phyloP scores from a whole-genome alignment of 2,888 invertebrate genomes.

The Poecilus cupreus region DNA sequence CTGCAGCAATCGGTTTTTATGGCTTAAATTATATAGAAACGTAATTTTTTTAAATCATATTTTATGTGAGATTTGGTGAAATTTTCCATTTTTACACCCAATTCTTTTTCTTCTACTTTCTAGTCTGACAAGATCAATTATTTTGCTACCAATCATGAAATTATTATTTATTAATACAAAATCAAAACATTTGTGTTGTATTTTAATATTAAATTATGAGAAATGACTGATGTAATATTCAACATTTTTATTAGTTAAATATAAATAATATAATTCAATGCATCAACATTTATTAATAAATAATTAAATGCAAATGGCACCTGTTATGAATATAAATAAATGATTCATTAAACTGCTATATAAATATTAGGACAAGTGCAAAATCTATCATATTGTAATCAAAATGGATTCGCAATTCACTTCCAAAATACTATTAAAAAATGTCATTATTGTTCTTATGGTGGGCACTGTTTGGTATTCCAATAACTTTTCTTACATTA shows the following conservation, averaged over 20 bases:
- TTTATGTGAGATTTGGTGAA: too few species aligned
- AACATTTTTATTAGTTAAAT: neutral
- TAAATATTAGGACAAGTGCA: neutral
- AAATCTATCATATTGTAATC: neutral
- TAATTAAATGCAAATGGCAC: neutral
- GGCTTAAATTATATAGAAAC: too few species aligned
- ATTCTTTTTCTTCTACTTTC: too few species aligned
- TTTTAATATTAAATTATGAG: neutral
- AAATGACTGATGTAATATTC: neutral
- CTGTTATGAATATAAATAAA: neutral
- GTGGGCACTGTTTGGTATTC: slow-evolving; percentile 11
- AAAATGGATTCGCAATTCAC: neutral
- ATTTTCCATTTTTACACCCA: too few species aligned
- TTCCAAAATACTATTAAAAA: neutral
- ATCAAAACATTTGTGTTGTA: too few species aligned
- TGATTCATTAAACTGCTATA: neutral
- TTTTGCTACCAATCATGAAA: too few species aligned
- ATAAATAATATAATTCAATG: neutral
- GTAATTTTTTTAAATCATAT: too few species aligned
- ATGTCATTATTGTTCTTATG: neutral
- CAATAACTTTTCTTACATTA: neutral
- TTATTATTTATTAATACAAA: too few species aligned
- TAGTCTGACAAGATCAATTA: too few species aligned
- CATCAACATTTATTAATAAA: neutral
- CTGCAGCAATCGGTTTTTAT: too few species aligned